phyloP scores from a whole-genome alignment of 1,140 invertebrate species.

The Nomia melanderi region DNA sequence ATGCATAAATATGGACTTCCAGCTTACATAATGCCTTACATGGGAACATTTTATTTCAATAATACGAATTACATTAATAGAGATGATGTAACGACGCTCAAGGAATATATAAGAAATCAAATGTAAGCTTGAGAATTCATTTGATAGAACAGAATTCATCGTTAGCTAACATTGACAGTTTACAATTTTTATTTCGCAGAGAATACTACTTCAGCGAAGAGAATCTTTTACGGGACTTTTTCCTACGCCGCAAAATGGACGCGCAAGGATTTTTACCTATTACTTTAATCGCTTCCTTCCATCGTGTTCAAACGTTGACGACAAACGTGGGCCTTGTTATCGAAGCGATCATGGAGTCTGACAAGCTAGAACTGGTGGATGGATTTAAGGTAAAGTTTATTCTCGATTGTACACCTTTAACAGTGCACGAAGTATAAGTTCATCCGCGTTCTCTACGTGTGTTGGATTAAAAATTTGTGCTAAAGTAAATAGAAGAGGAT shows the following conservation, averaged over 20 bases:
- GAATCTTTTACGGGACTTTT: conserved; percentile 97
- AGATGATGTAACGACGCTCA: conserved; percentile 83
- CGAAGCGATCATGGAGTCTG: conserved; percentile 90
- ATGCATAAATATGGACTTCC: conserved; percentile 73
- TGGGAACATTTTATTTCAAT: conserved; percentile 84
- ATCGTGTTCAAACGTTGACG: conserved; percentile 93
- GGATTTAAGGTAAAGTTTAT: conserved; percentile 85
- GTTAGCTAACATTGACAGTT: neutral
- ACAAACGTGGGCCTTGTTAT: conserved; percentile 91
- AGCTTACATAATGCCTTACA: conserved; percentile 83
- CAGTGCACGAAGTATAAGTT: conserved; percentile 46
- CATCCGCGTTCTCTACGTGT: neutral
- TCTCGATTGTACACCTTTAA: neutral
- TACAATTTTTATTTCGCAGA: conserved; percentile 83
- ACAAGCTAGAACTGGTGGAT: conserved; percentile 90
- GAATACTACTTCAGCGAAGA: conserved; percentile 99
- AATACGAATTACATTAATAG: conserved; percentile 80
- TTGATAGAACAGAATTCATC: too few relatives aligned
- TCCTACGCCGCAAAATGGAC: conserved; percentile 98
- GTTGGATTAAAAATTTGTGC: conserved; percentile 64
- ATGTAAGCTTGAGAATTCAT: conserved; percentile 84
- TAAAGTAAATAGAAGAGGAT: conserved; percentile 71
- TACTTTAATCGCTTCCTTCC: conserved; percentile 96
- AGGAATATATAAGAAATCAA: conserved; percentile 91
- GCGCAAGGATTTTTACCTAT: conserved; percentile 95